Conservation (phyloP, 35 echinoderm and acorn worm species). For the Strongylocentrotus purpuratus region DNA sequence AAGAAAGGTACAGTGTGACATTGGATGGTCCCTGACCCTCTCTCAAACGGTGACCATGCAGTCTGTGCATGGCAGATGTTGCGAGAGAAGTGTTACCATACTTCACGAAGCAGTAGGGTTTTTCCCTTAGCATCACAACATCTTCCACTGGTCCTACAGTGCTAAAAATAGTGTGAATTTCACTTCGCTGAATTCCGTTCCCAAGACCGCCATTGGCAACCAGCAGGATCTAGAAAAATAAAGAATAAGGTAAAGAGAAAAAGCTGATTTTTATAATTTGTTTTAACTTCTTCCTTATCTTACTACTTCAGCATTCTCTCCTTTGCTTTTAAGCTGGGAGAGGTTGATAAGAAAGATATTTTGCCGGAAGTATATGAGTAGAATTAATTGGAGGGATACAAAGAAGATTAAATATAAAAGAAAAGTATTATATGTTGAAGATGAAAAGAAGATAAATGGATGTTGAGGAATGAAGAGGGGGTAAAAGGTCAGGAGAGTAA, state of each 20-base stretch:
- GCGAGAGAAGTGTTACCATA: conserved; percentile 34
- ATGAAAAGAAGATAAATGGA: too few species aligned
- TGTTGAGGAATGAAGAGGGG: too few species aligned
- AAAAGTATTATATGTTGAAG: too few species aligned
- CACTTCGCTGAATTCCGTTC: conserved; percentile 59
- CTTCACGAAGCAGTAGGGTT: conserved; percentile 73
- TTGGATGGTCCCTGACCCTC: conserved; percentile 11
- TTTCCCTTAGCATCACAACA: conserved; percentile 68
- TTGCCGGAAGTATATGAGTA: background rate
- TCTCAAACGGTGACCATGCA: conserved; percentile 47
- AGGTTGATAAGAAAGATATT: too few species aligned
- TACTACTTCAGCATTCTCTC: background rate
- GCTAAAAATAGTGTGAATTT: conserved; percentile 57
- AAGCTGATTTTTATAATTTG: background rate
- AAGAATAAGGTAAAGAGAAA: conserved; percentile 15
- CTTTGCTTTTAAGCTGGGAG: background rate
- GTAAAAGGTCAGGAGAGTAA: too few species aligned
- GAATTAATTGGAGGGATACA: too few species aligned
- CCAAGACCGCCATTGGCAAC: conserved; percentile 72
- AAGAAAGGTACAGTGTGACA: conserved; percentile 64
- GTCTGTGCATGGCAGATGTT: conserved; percentile 36
- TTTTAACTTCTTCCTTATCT: background rate
- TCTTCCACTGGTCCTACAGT: conserved; percentile 55
- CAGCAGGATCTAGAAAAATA: conserved; percentile 53
- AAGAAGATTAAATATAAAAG: too few species aligned